These are phyloP conservation scores for Dicroscelio sp. DNA, from an alignment of 2,888 invertebrate genomes.

Conservation along the genomic window DNA sequence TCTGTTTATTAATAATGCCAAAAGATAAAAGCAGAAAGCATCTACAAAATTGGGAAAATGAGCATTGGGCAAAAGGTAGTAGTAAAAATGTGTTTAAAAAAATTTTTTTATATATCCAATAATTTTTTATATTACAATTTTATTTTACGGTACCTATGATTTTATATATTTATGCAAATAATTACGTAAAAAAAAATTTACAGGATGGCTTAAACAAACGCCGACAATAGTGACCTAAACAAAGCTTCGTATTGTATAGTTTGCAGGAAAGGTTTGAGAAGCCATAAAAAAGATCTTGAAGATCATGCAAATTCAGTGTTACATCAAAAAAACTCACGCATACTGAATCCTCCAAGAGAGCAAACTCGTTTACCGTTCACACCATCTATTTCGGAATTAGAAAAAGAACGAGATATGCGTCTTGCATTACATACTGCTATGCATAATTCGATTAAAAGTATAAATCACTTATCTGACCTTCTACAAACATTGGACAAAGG, in stretches of 20 bases:
- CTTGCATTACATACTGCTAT: conserved; percentile 32
- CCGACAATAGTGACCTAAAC: neutral
- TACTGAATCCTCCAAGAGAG: conserved; percentile 21
- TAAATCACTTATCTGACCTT: conserved; percentile 23
- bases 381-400: conserved; percentile 1
- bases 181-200: conserved; percentile 21
- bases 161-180: too few relatives aligned
- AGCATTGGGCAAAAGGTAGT: conserved; percentile 20
- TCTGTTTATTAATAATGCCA: conserved; percentile 33
- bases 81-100: neutral
- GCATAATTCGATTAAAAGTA: conserved; percentile 40
- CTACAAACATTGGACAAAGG: conserved; percentile 11
- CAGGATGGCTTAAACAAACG: conserved; percentile 38
- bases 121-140: conserved; percentile 10
- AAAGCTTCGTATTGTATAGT: conserved; percentile 38
- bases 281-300: conserved; percentile 31
- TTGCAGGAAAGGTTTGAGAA: conserved; percentile 22
- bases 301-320: conserved; percentile 13
- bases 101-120: neutral
- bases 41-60: conserved; percentile 41
- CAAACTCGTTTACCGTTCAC: conserved; percentile 15
- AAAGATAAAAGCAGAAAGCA: conserved; percentile 40
- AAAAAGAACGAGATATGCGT: conserved; percentile 49
- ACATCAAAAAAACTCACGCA: conserved; percentile 1
- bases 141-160: too few relatives aligned